Conservation (phyloP, 2,797 vertebrate genomes). For the Gymnocypris eckloni region DNA sequence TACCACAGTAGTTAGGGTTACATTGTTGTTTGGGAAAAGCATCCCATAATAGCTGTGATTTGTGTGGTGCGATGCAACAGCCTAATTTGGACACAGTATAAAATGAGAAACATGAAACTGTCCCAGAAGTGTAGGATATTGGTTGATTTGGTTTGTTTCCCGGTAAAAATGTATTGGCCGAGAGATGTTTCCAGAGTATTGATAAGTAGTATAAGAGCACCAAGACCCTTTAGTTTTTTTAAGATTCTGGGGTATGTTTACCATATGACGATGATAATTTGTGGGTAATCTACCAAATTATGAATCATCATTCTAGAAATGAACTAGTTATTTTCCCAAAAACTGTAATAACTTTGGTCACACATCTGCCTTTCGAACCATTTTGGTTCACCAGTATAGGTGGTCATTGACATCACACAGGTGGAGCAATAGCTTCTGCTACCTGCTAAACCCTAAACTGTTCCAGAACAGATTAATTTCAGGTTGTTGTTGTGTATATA, state of each 20-base stretch:
- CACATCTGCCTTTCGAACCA: neutral
- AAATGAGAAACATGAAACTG: neutral
- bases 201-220: neutral
- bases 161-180: neutral
- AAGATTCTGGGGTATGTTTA: neutral
- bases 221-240: neutral
- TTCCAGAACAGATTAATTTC: neutral
- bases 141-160: neutral
- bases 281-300: neutral
- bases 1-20: neutral
- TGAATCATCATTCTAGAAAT: neutral
- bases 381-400: neutral
- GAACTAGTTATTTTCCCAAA: neutral
- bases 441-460: neutral
- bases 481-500: neutral
- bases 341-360: neutral
- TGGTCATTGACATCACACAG: neutral
- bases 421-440: neutral
- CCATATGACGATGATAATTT: neutral
- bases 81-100: neutral
- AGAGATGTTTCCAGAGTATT: neutral
- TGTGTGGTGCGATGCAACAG: too few relatives aligned
- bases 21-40: neutral
- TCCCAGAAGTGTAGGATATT: neutral
- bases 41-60: too few relatives aligned